Evolutionary conservation across 2,888 invertebrate species (phyloP), one percentile per base, ranked within the genome.

Genomic region (Gibbula magus): DNA sequence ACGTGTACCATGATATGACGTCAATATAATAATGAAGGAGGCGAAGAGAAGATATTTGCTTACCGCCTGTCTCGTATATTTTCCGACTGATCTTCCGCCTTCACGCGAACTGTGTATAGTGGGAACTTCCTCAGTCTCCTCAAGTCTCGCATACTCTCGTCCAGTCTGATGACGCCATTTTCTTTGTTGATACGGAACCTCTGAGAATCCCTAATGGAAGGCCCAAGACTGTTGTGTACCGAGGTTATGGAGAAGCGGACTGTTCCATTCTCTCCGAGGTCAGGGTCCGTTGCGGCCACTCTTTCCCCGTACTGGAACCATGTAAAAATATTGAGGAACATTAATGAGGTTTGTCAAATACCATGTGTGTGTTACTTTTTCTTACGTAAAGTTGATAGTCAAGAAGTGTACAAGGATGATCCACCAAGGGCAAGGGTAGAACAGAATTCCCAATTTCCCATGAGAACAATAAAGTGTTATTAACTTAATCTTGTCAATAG

Each of bases 121-220:
- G 84, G 84, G n/a, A 83, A 81, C 20, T 70, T 75, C 25, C 81
- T 32, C 35, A 77, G 78, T 39, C 86, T 61, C 22, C 86, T 78
- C 32, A 86, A 81, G 75, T 82, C 84, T 3, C 74, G 73, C n/a
- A 86, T 76, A n/a, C 78, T 75, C n/a, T 78, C 79, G 22, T 78
- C 80, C 25, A 85, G 70, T 0, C 61, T 54, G 39, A 86, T 35
- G 2, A 73, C 77, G 13, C 86, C 84, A 13, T 39, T 52, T 0
- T 79, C 35, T 7, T 78, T 79, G 52, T 84, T 82, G 16, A 86
- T 80, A 2, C 75, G 54, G 80, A 86, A 86, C 25, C 84, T 79
- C 51, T 81, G 79, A 20, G 78, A 76, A 67, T 86, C 84, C 10
- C 77, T 77, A 35, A 82, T 77, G 7, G 82, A 81, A 18, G 73